Conservation (phyloP, 2,888 invertebrate species). For the Eristalis intricaria region DNA sequence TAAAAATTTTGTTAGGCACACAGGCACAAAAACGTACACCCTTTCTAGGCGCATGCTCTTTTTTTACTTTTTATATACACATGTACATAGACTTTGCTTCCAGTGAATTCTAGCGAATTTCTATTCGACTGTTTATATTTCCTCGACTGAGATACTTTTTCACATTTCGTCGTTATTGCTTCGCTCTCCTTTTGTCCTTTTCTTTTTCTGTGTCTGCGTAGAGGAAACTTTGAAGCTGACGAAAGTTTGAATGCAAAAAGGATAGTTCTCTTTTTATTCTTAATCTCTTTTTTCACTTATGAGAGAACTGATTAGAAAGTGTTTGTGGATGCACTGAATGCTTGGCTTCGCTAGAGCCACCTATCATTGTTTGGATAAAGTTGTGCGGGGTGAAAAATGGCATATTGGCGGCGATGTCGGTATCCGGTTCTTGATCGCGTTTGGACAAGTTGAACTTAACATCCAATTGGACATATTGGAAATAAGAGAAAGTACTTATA, state of each 20-base stretch:
- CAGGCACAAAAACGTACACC: constrained; percentile 21
- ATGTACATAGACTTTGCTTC: constrained; percentile 32
- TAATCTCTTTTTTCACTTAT: constrained; percentile 36
- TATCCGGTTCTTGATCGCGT: constrained; percentile 31
- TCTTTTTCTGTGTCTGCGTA: neutral
- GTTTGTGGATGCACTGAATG: constrained; percentile 32
- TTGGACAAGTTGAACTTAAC: constrained; percentile 25
- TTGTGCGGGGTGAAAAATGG: constrained; percentile 11
- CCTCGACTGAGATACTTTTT: constrained; percentile 31
- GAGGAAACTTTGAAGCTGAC: constrained; percentile 1
- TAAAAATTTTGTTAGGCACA: constrained; percentile 30
- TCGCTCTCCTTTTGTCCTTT: neutral
- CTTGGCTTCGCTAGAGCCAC: constrained; percentile 7
- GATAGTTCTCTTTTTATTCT: constrained; percentile 28
- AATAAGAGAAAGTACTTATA: constrained; percentile 14
- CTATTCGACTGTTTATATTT: constrained; percentile 41
- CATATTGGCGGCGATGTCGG: constrained; percentile 23
- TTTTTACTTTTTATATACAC: constrained; percentile 8
- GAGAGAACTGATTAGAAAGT: constrained; percentile 46
- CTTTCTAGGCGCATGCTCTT: constrained; percentile 50
- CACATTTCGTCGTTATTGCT: neutral
- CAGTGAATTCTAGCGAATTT: constrained; percentile 36
- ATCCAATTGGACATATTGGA: constrained; percentile 14
- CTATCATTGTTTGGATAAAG: constrained; percentile 11
- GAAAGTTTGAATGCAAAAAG: constrained; percentile 32